Conservation (phyloP, 2,113 vertebrate genomes). For the Acanthisitta chloris region DNA sequence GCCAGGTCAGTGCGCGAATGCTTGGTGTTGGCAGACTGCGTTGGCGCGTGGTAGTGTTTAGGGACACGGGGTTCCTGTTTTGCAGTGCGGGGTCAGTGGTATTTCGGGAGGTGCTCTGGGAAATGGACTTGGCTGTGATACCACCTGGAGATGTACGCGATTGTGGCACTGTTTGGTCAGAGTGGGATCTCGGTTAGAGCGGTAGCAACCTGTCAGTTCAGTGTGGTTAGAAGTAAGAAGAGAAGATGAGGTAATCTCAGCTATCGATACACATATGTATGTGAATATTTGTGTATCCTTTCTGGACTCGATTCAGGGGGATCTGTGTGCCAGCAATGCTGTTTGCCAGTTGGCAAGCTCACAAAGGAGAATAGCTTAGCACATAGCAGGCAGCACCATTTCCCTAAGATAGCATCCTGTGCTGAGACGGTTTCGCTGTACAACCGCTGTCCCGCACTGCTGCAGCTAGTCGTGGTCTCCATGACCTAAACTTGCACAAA, state of each 20-base stretch:
- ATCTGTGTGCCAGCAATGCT: not conserved
- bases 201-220: not conserved
- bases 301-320: not conserved
- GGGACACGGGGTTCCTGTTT: not conserved
- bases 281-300: not conserved
- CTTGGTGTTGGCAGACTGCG: too few species aligned
- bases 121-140: not conserved
- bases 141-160: not conserved
- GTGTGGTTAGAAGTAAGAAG: not conserved
- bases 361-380: not conserved
- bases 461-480: rapidly evolving
- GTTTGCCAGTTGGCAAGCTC: not conserved
- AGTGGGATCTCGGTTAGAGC: not conserved
- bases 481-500: not conserved
- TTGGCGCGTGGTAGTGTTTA: not conserved
- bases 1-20: too few species aligned
- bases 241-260: not conserved
- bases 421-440: not conserved
- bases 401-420: not conserved
- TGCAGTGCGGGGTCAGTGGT: rapidly evolving
- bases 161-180: not conserved
- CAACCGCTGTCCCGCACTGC: not conserved
- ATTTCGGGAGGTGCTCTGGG: not conserved
- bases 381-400: not conserved
- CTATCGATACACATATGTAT: rapidly evolving